Conservation (phyloP, 2,797 vertebrate species). For the Sciaenops ocellatus region DNA sequence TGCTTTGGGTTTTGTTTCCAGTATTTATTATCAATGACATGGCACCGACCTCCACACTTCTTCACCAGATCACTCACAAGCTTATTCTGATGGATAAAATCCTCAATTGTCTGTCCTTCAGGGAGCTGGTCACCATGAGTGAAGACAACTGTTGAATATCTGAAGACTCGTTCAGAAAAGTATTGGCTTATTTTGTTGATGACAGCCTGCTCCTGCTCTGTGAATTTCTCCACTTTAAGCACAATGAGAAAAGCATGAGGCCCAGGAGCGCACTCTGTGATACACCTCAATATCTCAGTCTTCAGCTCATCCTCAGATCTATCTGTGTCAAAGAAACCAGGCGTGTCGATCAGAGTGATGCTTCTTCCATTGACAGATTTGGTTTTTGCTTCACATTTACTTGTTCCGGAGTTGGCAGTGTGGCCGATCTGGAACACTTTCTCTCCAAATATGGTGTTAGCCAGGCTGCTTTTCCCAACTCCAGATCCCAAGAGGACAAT, state of each 20-base stretch:
- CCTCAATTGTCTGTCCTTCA: conserved; percentile 11
- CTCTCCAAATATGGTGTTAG: conserved; percentile 20
- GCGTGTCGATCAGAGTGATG: conserved; percentile 17
- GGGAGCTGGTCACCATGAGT: conserved; percentile 58
- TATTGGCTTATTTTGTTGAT: conserved; percentile 21
- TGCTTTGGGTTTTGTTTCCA: conserved; percentile 22
- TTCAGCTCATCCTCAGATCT: neutral
- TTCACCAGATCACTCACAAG: conserved; percentile 31
- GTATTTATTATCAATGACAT: conserved; percentile 45
- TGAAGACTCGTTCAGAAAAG: conserved; percentile 52
- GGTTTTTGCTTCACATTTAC: neutral
- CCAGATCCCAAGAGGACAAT: too few species aligned
- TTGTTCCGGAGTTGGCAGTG: too few species aligned
- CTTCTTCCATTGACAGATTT: neutral
- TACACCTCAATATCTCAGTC: neutral
- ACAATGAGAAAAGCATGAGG: conserved; percentile 33
- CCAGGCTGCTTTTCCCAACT: too few species aligned
- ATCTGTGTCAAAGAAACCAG: neutral
- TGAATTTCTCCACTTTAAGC: neutral
- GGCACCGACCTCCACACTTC: conserved; percentile 52
- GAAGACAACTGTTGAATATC: conserved; percentile 37
- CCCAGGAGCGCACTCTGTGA: conserved; percentile 16
- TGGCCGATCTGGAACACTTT: too few species aligned
- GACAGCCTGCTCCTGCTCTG: conserved; percentile 32
- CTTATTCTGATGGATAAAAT: conserved; percentile 11